phyloP scores from a whole-genome alignment of 2,113 vertebrate genomes.

The Neotragus pygmaeus region DNA sequence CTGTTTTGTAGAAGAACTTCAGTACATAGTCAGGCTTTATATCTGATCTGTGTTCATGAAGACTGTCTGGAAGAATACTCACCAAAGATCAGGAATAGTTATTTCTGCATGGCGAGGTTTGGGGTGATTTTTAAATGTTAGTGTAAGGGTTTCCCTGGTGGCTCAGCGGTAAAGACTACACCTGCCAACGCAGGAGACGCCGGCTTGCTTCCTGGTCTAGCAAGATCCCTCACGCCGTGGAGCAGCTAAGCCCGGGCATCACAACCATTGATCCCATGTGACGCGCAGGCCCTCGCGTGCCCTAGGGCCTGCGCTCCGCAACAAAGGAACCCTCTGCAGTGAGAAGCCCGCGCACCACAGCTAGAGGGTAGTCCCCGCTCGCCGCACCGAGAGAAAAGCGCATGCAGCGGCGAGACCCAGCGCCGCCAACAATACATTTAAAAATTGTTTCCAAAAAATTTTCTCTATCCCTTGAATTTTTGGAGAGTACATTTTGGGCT shows the following conservation, averaged over 20 bases:
- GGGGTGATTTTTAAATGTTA: neutral
- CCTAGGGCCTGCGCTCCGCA: neutral
- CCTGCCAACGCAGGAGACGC: neutral
- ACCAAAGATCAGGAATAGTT: neutral
- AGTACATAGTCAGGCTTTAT: neutral
- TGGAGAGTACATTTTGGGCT: neutral
- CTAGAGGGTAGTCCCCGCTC: neutral
- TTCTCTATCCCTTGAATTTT: neutral
- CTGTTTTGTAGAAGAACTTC: neutral
- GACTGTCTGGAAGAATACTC: neutral
- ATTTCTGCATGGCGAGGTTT: neutral
- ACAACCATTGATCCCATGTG: fast-evolving
- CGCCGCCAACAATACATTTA: neutral
- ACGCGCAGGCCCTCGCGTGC: fast-evolving
- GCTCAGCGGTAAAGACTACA: neutral
- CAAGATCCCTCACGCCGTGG: neutral
- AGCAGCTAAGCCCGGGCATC: fast-evolving
- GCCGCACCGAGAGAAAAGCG: neutral
- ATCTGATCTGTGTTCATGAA: neutral
- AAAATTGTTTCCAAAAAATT: neutral
- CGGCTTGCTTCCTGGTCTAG: neutral
- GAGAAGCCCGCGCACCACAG: fast-evolving
- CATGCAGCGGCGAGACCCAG: neutral
- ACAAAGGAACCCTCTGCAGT: neutral
- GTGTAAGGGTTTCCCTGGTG: neutral